Percentiles rank a stretch among this genome's conserved stretches.
Evolutionary conservation across 2,888 invertebrate genomes (phyloP).

Genomic region (Emmelina monodactyla): DNA sequence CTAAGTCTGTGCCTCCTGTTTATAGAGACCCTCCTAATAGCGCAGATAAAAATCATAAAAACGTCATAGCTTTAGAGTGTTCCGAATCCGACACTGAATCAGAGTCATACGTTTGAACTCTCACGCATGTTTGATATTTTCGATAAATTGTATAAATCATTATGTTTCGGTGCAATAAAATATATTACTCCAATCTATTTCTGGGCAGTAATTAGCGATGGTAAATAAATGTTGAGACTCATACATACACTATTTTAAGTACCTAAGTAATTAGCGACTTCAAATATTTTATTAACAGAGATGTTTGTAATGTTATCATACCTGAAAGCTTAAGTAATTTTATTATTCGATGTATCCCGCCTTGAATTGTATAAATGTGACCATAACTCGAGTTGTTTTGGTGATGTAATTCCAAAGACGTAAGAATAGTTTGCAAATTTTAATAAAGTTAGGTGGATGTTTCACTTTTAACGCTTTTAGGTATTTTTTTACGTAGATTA

Average conservation of each 20-base stretch:
- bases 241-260: too few relatives aligned
- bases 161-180: constrained; percentile 11
- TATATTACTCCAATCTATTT: neutral
- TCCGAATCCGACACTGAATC: constrained; percentile 62
- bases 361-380: constrained; percentile 54
- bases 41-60: constrained; percentile 36
- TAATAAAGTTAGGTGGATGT: constrained; percentile 34
- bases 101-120: constrained; percentile 52
- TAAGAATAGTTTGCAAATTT: constrained; percentile 55
- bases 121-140: constrained; percentile 10
- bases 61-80: constrained; percentile 46
- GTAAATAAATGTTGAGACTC: too few relatives aligned
- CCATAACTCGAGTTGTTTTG: constrained; percentile 62
- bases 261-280: neutral
- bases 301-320: too few relatives aligned
- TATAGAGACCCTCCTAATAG: constrained; percentile 49
- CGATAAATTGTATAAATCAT: neutral
- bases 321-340: too few relatives aligned
- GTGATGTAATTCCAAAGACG: constrained; percentile 66
- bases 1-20: constrained; percentile 55
- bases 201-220: too few relatives aligned
- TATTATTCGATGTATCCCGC: constrained; percentile 39
- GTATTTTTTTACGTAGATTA: constrained; percentile 5
- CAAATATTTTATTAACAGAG: too few relatives aligned
- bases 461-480: constrained; percentile 10